Evolutionary conservation across 2,888 invertebrate species (phyloP).

Genomic region (Philopedon plagiatum): DNA sequence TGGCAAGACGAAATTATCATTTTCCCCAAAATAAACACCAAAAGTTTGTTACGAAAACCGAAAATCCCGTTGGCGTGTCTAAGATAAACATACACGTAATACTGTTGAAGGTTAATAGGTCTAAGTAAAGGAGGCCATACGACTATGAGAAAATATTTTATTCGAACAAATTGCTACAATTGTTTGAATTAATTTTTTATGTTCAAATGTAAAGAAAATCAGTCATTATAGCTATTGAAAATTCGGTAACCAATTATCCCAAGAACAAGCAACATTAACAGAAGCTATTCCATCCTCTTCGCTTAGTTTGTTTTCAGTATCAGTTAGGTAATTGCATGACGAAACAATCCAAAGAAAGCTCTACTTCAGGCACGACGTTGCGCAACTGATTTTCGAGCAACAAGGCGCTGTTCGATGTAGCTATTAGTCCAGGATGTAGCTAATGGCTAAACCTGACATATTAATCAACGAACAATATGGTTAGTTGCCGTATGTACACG

Average conservation of each 20-base stretch:
- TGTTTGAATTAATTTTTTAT: no score
- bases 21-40: conserved; percentile 2
- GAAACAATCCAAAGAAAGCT: no score
- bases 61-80: conserved; percentile 9
- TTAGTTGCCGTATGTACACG: neutral
- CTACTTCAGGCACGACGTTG: no score
- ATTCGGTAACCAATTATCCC: no score
- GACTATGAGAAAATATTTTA: no score
- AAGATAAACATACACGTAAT: conserved; percentile 5
- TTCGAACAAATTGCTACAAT: no score
- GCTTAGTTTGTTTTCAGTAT: no score
- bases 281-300: no score
- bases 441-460: conserved; percentile 1
- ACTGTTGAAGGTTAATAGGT: neutral
- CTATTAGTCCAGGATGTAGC: conserved; percentile 5
- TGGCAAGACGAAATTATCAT: neutral
- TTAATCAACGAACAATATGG: conserved; percentile 5
- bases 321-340: no score
- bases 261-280: no score
- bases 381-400: neutral
- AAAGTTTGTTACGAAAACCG: conserved; percentile 4
- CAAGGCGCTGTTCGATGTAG: neutral
- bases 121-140: neutral
- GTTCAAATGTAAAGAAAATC: no score
- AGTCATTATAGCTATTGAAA: no score